phyloP scores from a whole-genome alignment of 2,113 vertebrate genomes.

The Melospiza georgiana region DNA sequence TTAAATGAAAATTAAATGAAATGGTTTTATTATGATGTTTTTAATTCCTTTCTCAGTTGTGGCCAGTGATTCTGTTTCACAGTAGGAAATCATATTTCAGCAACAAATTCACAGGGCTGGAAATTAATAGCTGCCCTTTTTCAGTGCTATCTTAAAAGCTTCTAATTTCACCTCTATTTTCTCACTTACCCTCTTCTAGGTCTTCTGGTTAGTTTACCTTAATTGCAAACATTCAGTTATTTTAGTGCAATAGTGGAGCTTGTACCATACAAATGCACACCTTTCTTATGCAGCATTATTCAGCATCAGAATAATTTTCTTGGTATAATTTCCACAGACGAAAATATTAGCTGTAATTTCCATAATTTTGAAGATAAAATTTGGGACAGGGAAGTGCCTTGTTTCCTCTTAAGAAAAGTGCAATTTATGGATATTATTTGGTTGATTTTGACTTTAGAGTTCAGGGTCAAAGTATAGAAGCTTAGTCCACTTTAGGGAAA shows the following conservation, averaged over 20 bases:
- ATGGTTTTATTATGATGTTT: not conserved
- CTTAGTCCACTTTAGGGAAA: not conserved
- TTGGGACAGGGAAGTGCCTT: not conserved
- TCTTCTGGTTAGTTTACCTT: not conserved
- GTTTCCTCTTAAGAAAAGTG: not conserved
- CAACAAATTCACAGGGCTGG: not conserved
- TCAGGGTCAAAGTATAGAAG: not conserved
- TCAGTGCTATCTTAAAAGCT: not conserved
- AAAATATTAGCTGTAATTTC: not conserved
- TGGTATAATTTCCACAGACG: not conserved
- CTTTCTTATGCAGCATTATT: not conserved
- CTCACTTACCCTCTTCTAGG: not conserved
- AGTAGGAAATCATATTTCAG: not conserved
- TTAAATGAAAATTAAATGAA: not conserved
- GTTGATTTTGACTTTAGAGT: not conserved
- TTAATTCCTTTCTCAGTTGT: not conserved
- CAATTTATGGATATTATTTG: not conserved
- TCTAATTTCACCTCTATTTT: not conserved
- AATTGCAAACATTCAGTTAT: not conserved
- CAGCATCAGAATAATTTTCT: not conserved
- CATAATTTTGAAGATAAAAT: not conserved
- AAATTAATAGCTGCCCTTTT: not conserved
- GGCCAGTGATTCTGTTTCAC: constrained; percentile 1
- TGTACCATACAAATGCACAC: not conserved
- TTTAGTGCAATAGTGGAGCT: not conserved